Conservation (phyloP, 2,797 vertebrate genomes). For the Orientallactaga sibirica region DNA sequence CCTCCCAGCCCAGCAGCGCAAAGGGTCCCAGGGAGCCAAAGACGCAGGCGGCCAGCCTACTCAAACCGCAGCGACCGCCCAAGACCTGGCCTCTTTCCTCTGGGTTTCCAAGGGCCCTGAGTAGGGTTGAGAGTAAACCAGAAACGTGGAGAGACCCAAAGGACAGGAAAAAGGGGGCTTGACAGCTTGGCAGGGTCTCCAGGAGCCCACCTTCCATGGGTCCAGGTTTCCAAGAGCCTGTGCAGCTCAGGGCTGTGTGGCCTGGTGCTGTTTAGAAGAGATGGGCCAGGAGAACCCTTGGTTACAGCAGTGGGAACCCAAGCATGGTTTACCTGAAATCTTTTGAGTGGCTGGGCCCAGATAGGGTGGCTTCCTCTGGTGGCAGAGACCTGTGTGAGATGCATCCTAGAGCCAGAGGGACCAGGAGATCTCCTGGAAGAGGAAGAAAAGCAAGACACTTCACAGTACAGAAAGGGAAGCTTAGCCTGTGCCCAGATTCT, state of each 20-base stretch:
- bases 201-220: neutral
- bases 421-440: neutral
- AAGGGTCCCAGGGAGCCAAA: constrained; percentile 34
- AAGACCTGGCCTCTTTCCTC: neutral
- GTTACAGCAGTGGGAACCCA: neutral
- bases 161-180: neutral
- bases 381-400: neutral
- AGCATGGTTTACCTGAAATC: neutral
- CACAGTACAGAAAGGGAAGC: neutral
- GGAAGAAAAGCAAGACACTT: too few relatives aligned
- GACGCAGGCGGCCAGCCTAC: neutral
- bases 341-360: neutral
- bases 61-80: neutral
- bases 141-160: neutral
- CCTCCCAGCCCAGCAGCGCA: neutral
- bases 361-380: too few relatives aligned
- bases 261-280: neutral
- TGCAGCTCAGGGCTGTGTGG: neutral
- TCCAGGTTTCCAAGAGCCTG: accelerated
- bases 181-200: accelerated
- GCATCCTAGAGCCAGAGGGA: neutral
- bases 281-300: too few relatives aligned
- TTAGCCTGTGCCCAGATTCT: neutral
- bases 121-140: too few relatives aligned
- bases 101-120: neutral